These are phyloP conservation scores for Pteropus alecto DNA, from an alignment of 2,113 vertebrate genomes.

Conservation along the genomic window DNA sequence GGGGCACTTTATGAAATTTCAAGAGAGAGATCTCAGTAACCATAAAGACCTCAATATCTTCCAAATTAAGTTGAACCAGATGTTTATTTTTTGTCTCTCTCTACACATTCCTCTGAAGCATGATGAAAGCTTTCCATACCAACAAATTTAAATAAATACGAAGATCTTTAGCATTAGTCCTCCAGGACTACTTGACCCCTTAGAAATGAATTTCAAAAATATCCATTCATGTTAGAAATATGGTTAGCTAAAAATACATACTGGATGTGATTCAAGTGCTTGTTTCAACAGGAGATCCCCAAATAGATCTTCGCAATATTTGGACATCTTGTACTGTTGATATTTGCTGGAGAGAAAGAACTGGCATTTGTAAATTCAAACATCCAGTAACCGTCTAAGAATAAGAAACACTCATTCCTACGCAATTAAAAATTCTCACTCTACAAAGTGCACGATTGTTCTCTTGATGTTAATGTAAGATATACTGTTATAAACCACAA, in stretches of 20 bases:
- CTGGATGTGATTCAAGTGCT: slow-evolving; percentile 92
- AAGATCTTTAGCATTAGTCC: slow-evolving; percentile 39
- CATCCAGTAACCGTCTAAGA: slow-evolving; percentile 45
- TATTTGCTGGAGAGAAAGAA: slow-evolving; percentile 91
- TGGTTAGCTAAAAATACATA: slow-evolving; percentile 78
- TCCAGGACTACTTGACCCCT: slow-evolving; percentile 55
- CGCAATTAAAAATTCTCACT: slow-evolving; percentile 23
- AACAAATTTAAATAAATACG: slow-evolving; percentile 65
- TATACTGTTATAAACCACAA: slow-evolving; percentile 53
- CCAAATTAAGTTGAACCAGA: neutral
- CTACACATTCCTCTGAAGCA: neutral
- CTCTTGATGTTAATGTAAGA: neutral
- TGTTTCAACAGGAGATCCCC: slow-evolving; percentile 96
- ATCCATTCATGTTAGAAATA: slow-evolving; percentile 50
- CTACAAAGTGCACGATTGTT: slow-evolving; percentile 1
- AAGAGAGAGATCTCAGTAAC: neutral
- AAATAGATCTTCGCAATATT: slow-evolving; percentile 98
- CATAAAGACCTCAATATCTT: neutral
- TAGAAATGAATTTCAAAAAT: slow-evolving; percentile 70
- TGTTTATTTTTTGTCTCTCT: slow-evolving; percentile 12
- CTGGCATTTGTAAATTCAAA: slow-evolving; percentile 66
- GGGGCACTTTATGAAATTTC: neutral
- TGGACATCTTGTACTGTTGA: slow-evolving; percentile 99
- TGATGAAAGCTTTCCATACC: slow-evolving; percentile 31
- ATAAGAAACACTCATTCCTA: slow-evolving; percentile 37